Base-by-base conservation (phyloP, 1,140 invertebrate genomes). In the Penaeus indicus region DNA sequence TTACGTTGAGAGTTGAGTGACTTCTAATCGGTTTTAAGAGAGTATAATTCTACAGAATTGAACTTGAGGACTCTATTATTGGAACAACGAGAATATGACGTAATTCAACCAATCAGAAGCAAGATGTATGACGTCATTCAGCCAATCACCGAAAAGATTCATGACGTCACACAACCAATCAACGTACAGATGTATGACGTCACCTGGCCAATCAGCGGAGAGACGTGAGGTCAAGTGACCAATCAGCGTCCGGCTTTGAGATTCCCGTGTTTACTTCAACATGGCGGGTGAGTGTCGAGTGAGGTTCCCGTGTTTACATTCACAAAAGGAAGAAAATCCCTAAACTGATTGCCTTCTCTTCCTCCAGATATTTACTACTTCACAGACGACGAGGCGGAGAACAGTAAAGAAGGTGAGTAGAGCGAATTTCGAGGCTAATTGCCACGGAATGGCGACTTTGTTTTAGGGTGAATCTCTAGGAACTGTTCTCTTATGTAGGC, bases 321-420 rank as follows among this genome's bases (percentile, higher is more conserved):
- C 38, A 25, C 72, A 69, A 89, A 89, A 69, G 67, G 83, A 80
- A 69, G 78, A 22, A 79, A 80, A 89, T 85, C 22, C 84, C 25
- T 69, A 21, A 72, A 72, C 88, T 89, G 88, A 89, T 79, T 80
- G 77, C 63, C 75, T 89, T 89, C 84, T 89, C 88, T 77, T 89
- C 83, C 85, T 89, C 22, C 88, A 89, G 88, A 89, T 85, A 85
- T 89, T 69, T 89, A 89, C 88, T 89, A 72, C 88, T 89, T 85
- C 88, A 89, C 88, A 89, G 88, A 89, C 83, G 88, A 89, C 63
- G 88, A 89, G 83, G 64, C 84, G 88, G 88, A 89, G 77, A 84
- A 85, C 88, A 89, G 83, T 85, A 89, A 85, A 89, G 84, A 85
- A 85, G 88, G 88, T 89, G 84, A 89, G 88, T 85, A n/a, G n/a